Evolutionary conservation across 2,797 vertebrate species (phyloP), one percentile per base, ranked within the genome.

Genomic region (Oryzias dopingdopingensis): DNA sequence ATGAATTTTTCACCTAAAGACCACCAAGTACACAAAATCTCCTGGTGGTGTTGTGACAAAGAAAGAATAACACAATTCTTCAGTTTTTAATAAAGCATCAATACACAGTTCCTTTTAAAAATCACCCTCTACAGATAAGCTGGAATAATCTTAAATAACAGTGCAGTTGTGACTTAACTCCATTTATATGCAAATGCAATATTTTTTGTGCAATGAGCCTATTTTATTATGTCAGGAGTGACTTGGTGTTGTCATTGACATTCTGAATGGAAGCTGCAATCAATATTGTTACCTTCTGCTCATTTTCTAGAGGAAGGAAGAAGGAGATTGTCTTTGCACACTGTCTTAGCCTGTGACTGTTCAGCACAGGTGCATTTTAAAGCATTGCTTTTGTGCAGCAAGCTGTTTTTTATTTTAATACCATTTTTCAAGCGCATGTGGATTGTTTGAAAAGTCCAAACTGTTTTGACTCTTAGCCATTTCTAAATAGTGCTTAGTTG

Each of bases 141-240:
- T 60, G 29, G 46, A 76, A 70, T 86, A 87, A 86, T 86, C 79
- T 78, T 72, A 70, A 66, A 63, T 77, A 86, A 82, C 59, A 54
- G 69, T 58, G 59, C 57, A 80, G 77, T 37, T 60, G 74, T 82
- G 42, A 67, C 73, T 65, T 71, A 81, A 87, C 80, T 90, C 87
- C 77, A 91, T 92, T 89, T 91, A 91, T 88, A 90, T 90, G 89
- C 87, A 88, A 91, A 90, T 90, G 79, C 80, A 83, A 84, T 90
- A 86, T 88, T 90, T 86, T 54, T 67, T 72, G 67, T 76, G 80
- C 88, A 86, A 90, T 91, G 80, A 85, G 86, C 79, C 87, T 82
- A 87, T 82, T 86, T 80, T 83, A 81, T 85, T 76, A 81, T 77
- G 74, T 80, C 70, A 70, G 77, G 80, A 78, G 73, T 59, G 69